Conservation (phyloP, 2,888 invertebrate genomes). For the Folsomia manolachei region DNA sequence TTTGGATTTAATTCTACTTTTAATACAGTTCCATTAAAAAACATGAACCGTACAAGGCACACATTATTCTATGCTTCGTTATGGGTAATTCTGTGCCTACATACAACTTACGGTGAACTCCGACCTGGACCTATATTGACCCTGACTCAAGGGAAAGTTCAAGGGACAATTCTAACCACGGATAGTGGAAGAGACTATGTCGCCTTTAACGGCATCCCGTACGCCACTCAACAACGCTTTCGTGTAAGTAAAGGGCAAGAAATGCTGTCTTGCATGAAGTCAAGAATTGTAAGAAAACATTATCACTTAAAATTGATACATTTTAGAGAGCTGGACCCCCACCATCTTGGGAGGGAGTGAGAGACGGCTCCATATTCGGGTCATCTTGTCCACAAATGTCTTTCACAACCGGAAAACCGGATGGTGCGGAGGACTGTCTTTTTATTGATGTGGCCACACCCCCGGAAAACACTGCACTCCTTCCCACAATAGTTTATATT, state of each 20-base stretch:
- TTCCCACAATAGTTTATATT: constrained; percentile 40
- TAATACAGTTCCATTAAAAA: too few species aligned
- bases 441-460: constrained; percentile 38
- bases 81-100: not conserved
- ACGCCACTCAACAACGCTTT: not conserved
- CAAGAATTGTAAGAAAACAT: too few species aligned
- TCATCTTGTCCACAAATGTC: constrained; percentile 7
- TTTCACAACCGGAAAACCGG: not conserved
- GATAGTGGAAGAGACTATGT: not conserved
- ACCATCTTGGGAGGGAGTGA: not conserved
- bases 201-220: constrained; percentile 5
- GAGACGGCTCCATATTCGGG: not conserved
- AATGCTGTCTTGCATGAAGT: too few species aligned
- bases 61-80: not conserved
- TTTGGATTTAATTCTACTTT: too few species aligned
- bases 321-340: too few species aligned
- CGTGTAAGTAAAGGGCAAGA: too few species aligned
- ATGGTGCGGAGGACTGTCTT: constrained; percentile 41
- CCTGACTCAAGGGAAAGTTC: too few species aligned
- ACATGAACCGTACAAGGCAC: not conserved
- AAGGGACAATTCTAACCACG: too few species aligned
- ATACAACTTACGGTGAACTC: too few species aligned
- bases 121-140: too few species aligned
- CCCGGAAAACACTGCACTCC: not conserved
- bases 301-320: too few species aligned